A percentile compares a stretch with the other conserved stretches of the same genome.
phyloP scores from a whole-genome alignment of 1,140 invertebrate species.

The Acyrthosiphon pisum region DNA sequence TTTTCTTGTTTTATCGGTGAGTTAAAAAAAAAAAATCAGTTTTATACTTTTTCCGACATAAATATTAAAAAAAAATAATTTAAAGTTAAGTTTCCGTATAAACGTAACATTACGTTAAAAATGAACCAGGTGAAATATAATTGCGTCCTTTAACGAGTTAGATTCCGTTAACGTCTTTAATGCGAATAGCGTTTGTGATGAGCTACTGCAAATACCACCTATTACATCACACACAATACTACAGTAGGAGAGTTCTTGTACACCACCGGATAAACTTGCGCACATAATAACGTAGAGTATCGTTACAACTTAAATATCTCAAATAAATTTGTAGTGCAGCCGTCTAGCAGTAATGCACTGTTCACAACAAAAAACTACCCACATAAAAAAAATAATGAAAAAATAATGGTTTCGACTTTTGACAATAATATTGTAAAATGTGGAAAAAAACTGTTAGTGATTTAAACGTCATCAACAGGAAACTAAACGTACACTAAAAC shows the following conservation, averaged over 20 bases:
- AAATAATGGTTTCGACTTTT: neutral
- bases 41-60: too few relatives aligned
- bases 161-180: neutral
- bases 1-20: too few relatives aligned
- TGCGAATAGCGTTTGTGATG: neutral
- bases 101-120: neutral
- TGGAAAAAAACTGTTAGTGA: neutral
- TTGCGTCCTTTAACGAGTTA: neutral
- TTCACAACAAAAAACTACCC: neutral
- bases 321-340: neutral
- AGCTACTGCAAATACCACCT: neutral
- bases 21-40: too few relatives aligned
- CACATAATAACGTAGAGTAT: neutral
- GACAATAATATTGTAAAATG: neutral
- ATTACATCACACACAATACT: neutral
- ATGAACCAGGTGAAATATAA: neutral
- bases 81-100: neutral
- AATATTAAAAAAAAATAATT: too few relatives aligned
- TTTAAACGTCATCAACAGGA: neutral
- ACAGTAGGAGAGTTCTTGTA: neutral
- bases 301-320: neutral
- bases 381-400: neutral
- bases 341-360: neutral
- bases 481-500: neutral
- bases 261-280: neutral